Evolutionary conservation across 2,797 vertebrate genomes (phyloP).

Genomic region (Gobionotothen gibberifrons): DNA sequence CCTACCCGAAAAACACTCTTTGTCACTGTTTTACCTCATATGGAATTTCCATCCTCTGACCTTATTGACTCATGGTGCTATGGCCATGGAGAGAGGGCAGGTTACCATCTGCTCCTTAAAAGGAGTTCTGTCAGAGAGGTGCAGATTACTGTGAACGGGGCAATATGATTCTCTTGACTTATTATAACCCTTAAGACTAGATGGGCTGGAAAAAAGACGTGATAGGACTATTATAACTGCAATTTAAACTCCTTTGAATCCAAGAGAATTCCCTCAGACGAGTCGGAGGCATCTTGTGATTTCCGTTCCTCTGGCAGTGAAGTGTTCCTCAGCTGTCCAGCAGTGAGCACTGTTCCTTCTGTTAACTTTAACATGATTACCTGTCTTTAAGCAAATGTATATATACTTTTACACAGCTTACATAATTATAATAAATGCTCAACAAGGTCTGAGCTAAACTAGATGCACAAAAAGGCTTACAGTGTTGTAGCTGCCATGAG

Average conservation of each 20-base stretch:
- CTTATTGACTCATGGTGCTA: conserved; percentile 41
- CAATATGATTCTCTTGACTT: conserved; percentile 31
- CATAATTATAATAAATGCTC: conserved; percentile 8
- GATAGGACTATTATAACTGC: not conserved
- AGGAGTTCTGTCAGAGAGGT: conserved; percentile 59
- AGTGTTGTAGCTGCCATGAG: not conserved
- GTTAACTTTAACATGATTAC: not conserved
- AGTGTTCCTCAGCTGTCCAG: conserved; percentile 52
- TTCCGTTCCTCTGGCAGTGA: conserved; percentile 32
- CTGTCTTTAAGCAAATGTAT: not conserved
- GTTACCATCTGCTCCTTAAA: conserved; percentile 66
- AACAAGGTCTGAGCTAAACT: conserved; percentile 21
- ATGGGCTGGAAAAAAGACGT: not conserved
- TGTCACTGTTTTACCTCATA: conserved; percentile 51
- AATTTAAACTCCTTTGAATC: conserved; percentile 1
- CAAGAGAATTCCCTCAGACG: not conserved
- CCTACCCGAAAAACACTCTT: conserved; percentile 10
- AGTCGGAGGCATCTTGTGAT: conserved; percentile 6
- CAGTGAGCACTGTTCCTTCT: conserved; percentile 47
- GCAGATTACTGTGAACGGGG: conserved; percentile 38
- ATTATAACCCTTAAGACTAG: conserved; percentile 22
- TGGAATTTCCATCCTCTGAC: conserved; percentile 59
- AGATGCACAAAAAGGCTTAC: conserved; percentile 18
- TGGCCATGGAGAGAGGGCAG: conserved; percentile 35
- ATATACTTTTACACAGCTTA: conserved; percentile 8